Base-by-base conservation (phyloP, 1,140 invertebrate species). In the Chlorops oryzae region DNA sequence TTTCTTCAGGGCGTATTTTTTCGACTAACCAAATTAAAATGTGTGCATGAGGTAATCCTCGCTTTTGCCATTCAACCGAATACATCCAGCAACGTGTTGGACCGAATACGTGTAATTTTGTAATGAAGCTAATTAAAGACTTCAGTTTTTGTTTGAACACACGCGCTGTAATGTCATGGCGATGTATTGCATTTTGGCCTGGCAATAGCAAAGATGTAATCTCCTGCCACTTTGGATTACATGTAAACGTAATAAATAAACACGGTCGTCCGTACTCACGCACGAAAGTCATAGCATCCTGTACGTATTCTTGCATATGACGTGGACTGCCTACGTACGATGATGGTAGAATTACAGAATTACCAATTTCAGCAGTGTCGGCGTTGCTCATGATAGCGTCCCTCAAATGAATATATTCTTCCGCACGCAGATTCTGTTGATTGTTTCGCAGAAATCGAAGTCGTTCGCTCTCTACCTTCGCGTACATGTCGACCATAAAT, bases 251-350 rank as follows among this genome's bases (percentile, higher is more conserved):
- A 47, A 77, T 70, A 59, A 76, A 75, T 55, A 70, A 62, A 60
- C 70, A 59, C 50, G 74, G 65, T 38, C 54, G 46, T 32, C 72
- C 75, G 57, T 70, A 72, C 28, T 24, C 24, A n/a, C 73, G 57
- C 6, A 79, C 77, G 58, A 77, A 79, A 3, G 63, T 50, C 62
- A 79, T 76, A 2, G 72, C 73, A 61, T 78, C 76, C 61, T 78
- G 74, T 20, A 67, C 57, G 35, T 72, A 67, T 54, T 78, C 72
- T 37, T 77, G 74, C 62, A 78, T 71, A 49, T 75, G 63, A 5
- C 76, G 49, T 20, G 72, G 71, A 52, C 73, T 65, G 17, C 63
- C 67, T 5, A 57, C 60, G 51, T 63, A 73, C 13, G 63, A 55
- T 41, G 71, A 72, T 13, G 76, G 74, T 7, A 78, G 54, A 55